phyloP scores from a whole-genome alignment of 2,888 invertebrate genomes.

The Nemurella pictetii region DNA sequence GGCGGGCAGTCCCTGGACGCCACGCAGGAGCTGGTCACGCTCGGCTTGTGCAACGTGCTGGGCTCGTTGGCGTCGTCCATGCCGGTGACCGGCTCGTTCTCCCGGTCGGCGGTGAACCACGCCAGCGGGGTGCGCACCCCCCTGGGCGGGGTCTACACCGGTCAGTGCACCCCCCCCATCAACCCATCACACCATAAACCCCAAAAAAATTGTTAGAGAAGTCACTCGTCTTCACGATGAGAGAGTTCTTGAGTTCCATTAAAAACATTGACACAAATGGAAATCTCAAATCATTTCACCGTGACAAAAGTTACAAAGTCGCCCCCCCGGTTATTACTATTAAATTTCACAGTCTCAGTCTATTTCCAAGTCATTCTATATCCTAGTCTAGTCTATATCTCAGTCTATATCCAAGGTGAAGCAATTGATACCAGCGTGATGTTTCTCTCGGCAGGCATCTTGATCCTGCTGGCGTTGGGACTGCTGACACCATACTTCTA shows the following conservation, averaged over 20 bases:
- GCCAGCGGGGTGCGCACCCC: constrained; percentile 93
- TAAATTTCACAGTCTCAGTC: too few relatives aligned
- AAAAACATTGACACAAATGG: too few relatives aligned
- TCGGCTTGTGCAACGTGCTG: constrained; percentile 81
- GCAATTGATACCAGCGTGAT: too few relatives aligned
- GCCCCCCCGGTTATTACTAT: too few relatives aligned
- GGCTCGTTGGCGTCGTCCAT: constrained; percentile 89
- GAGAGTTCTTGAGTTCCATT: too few relatives aligned
- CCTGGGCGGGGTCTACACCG: constrained; percentile 82
- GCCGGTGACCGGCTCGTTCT: constrained; percentile 89
- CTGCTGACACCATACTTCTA: constrained; percentile 88
- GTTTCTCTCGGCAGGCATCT: constrained; percentile 59
- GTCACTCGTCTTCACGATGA: too few relatives aligned
- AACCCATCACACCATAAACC: neutral
- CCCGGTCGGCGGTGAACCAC: constrained; percentile 89
- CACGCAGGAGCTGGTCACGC: constrained; percentile 85
- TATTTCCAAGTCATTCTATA: too few relatives aligned
- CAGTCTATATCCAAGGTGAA: too few relatives aligned
- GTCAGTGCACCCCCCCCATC: constrained; percentile 48
- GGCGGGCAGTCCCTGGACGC: constrained; percentile 82
- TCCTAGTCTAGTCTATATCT: too few relatives aligned
- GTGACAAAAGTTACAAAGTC: too few relatives aligned
- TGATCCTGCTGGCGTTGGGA: constrained; percentile 82
- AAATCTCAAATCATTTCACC: too few relatives aligned
- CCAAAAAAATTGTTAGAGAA: neutral